These are phyloP conservation scores for Escarpia spicata DNA, from an alignment of 2,888 invertebrate species.

Conservation along the genomic window DNA sequence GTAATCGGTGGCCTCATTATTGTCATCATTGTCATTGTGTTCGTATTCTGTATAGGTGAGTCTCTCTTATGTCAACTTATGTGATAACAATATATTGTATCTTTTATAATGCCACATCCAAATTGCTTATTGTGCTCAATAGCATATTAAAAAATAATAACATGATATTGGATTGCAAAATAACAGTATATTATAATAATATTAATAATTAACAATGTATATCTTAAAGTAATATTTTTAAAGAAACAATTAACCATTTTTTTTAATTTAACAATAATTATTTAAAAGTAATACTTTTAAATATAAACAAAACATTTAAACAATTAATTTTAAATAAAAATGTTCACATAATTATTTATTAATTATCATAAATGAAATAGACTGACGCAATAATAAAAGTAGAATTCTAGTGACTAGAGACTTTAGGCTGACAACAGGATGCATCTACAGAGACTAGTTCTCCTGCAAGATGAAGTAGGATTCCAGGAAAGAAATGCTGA, in stretches of 20 bases:
- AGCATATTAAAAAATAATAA: neutral
- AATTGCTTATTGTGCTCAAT: neutral
- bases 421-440: neutral
- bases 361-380: neutral
- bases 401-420: too few species aligned
- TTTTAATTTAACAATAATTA: neutral
- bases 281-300: neutral
- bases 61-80: neutral
- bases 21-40: neutral
- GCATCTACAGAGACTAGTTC: neutral
- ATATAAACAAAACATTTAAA: neutral
- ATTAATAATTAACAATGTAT: too few species aligned
- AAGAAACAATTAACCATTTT: neutral
- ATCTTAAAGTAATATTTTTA: neutral
- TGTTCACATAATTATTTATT: neutral
- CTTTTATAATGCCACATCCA: neutral
- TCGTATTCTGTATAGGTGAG: constrained; percentile 17
- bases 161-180: neutral
- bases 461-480: neutral
- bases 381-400: too few species aligned
- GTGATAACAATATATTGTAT: neutral
- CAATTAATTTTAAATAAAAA: neutral
- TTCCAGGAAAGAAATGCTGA: neutral
- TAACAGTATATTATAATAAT: too few species aligned
- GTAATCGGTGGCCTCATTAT: neutral